Conservation (phyloP, 2,888 invertebrate genomes). For the Nineta flava region DNA sequence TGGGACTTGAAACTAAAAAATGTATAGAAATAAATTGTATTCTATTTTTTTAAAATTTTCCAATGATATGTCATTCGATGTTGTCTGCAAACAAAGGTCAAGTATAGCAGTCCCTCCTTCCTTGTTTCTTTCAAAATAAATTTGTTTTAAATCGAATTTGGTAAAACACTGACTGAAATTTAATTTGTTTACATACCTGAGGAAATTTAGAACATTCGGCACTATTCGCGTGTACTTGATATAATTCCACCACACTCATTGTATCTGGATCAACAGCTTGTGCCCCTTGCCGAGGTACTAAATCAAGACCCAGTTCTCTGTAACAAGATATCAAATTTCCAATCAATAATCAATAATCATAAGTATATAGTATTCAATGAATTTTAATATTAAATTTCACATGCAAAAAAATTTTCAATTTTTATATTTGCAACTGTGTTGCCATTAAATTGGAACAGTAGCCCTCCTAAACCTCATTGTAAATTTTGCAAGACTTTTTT, state of each 20-base stretch:
- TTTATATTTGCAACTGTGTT: no score
- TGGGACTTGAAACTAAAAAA: no score
- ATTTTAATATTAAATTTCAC: background rate
- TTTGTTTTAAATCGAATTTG: slow-evolving; percentile 25
- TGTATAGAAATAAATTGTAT: no score
- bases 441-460: no score
- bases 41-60: no score
- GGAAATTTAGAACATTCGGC: slow-evolving; percentile 52
- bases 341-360: background rate
- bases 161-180: slow-evolving; percentile 1
- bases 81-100: no score
- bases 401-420: background rate
- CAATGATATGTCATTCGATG: no score
- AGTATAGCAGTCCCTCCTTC: background rate
- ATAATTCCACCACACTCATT: slow-evolving; percentile 77
- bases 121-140: slow-evolving; percentile 19
- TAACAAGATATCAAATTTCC: slow-evolving; percentile 18
- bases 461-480: no score
- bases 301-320: slow-evolving; percentile 81
- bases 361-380: background rate
- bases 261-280: slow-evolving; percentile 81
- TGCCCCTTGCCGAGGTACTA: slow-evolving; percentile 80
- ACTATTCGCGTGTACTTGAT: slow-evolving; percentile 62
- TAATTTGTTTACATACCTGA: slow-evolving; percentile 45
- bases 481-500: no score